These are phyloP conservation scores for Eueremaeus valkanovi DNA, from an alignment of 2,888 invertebrate species.

Conservation along the genomic window DNA sequence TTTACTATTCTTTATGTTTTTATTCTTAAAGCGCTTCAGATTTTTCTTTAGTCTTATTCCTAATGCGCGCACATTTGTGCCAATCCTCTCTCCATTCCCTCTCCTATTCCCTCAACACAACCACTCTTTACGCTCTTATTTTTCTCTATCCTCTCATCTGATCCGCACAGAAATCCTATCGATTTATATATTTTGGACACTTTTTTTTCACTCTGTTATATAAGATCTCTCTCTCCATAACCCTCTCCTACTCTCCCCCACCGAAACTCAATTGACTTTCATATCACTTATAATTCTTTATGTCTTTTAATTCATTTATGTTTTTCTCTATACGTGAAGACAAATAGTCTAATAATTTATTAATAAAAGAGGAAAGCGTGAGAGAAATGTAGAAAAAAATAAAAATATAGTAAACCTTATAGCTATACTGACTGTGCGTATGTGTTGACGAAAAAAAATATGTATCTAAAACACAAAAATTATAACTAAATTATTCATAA, in stretches of 20 bases:
- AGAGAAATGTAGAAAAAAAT: background rate
- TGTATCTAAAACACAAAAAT: background rate
- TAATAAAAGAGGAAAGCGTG: background rate
- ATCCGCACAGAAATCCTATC: constrained; percentile 6
- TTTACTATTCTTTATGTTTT: background rate
- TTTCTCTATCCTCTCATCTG: background rate
- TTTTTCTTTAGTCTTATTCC: background rate
- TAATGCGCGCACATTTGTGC: background rate
- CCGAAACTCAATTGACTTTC: background rate
- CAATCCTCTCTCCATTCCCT: background rate
- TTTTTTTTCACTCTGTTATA: too few species aligned
- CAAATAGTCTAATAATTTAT: constrained; percentile 9
- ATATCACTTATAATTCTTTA: background rate
- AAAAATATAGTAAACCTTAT: background rate
- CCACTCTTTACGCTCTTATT: background rate
- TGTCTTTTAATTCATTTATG: constrained; percentile 13
- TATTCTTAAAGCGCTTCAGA: constrained; percentile 5
- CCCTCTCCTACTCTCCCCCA: too few species aligned
- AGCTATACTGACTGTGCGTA: too few species aligned
- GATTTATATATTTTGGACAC: background rate
- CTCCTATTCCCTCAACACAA: background rate
- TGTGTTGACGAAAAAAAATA: background rate
- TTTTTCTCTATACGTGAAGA: background rate
- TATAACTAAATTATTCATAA: too few species aligned
- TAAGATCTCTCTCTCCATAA: too few species aligned